A percentile compares a stretch with the other conserved stretches of the same genome.
Conservation (phyloP, 2,113 vertebrate genomes). For the Piaya cayana region DNA sequence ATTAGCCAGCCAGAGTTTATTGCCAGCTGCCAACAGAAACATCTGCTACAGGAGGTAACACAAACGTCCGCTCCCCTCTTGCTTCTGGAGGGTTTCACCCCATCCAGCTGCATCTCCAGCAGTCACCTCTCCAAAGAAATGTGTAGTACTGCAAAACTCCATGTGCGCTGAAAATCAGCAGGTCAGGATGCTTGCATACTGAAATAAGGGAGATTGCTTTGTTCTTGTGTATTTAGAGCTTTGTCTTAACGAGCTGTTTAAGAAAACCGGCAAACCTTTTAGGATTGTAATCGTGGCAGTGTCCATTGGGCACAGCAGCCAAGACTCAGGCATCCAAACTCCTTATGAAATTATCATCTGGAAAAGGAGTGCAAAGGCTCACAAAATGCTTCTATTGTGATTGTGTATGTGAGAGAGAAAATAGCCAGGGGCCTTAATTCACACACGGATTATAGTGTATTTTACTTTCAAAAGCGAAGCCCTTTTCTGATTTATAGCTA, state of each 20-base stretch:
- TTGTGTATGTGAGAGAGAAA: background rate
- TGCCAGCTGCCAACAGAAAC: background rate
- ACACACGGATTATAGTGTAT: constrained; percentile 24
- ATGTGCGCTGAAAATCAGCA: background rate
- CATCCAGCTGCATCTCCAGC: background rate
- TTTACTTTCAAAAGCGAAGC: constrained; percentile 50
- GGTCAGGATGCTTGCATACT: background rate
- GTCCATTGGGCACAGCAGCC: background rate
- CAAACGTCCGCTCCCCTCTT: background rate
- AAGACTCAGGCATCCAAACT: background rate
- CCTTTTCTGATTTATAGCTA: constrained; percentile 55
- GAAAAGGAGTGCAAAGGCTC: background rate
- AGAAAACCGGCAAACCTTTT: background rate
- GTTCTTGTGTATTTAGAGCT: background rate
- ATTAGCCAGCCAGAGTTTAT: background rate
- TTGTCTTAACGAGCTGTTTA: background rate
- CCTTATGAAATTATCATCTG: constrained; percentile 1
- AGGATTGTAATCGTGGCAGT: background rate
- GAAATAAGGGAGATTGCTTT: background rate
- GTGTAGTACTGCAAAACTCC: rapidly evolving
- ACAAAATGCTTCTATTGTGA: background rate
- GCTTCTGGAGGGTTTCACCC: background rate
- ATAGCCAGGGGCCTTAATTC: constrained; percentile 46
- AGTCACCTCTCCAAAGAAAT: background rate
- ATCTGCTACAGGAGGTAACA: background rate